A percentile compares a stretch with the other conserved stretches of the same genome.
These are phyloP conservation scores for Macrotus californicus DNA, from an alignment of 2,113 vertebrate species.

Conservation along the genomic window DNA sequence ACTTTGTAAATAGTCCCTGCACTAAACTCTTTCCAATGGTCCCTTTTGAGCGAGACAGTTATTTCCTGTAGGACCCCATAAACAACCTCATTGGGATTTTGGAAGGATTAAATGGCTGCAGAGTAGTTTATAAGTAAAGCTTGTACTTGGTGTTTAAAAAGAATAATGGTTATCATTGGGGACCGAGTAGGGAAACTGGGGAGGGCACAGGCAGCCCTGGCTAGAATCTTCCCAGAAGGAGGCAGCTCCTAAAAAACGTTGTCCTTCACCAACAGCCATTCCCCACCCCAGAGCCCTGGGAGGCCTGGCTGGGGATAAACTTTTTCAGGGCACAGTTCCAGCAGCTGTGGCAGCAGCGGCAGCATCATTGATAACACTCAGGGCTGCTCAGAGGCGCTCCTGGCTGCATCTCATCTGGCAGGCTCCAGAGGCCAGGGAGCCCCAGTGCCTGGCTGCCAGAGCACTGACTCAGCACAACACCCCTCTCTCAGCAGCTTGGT, in stretches of 20 bases:
- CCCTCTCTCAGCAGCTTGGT: slow-evolving; percentile 86
- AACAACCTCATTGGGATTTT: not conserved
- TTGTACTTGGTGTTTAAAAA: not conserved
- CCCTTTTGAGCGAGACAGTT: not conserved
- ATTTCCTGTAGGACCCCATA: not conserved
- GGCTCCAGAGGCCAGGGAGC: slow-evolving; percentile 84
- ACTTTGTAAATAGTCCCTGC: not conserved
- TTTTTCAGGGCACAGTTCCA: slow-evolving; percentile 79
- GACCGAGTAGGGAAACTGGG: not conserved
- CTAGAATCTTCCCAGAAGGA: not conserved
- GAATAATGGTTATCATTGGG: not conserved
- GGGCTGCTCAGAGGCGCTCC: slow-evolving; percentile 84
- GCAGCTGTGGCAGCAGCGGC: slow-evolving; percentile 57
- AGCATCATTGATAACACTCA: slow-evolving; percentile 79
- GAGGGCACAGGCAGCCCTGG: not conserved
- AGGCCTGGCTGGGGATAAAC: slow-evolving; percentile 64
- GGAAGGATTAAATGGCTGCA: not conserved
- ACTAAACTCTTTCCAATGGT: not conserved
- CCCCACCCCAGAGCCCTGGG: slow-evolving; percentile 31
- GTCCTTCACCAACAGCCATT: not conserved
- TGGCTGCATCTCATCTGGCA: slow-evolving; percentile 90
- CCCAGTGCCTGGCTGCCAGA: slow-evolving; percentile 82
- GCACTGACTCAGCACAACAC: slow-evolving; percentile 92
- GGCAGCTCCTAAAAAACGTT: not conserved
- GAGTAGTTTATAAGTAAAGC: not conserved